phyloP scores from a whole-genome alignment of 2,888 invertebrate genomes.

The Nemurella pictetii region DNA sequence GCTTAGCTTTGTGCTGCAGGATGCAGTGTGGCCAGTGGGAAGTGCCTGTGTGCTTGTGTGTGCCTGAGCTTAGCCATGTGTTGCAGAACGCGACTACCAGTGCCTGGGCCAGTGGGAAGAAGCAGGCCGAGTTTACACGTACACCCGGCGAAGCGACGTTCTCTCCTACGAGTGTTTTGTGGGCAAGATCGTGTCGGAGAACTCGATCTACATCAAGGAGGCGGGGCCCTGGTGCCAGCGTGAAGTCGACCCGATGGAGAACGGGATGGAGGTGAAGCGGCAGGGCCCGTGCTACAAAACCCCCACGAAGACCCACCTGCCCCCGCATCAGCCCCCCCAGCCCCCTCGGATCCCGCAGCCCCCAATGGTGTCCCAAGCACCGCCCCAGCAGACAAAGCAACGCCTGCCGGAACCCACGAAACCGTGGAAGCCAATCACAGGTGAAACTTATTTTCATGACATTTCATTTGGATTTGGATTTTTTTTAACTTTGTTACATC shows the following conservation, averaged over 20 bases:
- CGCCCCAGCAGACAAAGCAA: slow-evolving; percentile 23
- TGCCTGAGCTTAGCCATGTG: neutral
- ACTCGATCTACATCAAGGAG: slow-evolving; percentile 67
- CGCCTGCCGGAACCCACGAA: slow-evolving; percentile 38
- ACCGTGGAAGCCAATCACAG: slow-evolving; percentile 42
- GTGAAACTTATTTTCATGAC: too few relatives aligned
- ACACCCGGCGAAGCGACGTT: slow-evolving; percentile 65
- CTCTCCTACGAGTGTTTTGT: slow-evolving; percentile 68
- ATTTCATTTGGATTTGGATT: too few relatives aligned
- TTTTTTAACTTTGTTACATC: too few relatives aligned
- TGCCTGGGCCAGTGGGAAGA: slow-evolving; percentile 70
- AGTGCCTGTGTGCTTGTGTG: too few relatives aligned
- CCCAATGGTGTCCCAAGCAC: neutral
- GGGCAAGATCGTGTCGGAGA: slow-evolving; percentile 60
- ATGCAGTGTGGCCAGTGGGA: too few relatives aligned
- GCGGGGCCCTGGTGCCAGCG: slow-evolving; percentile 67
- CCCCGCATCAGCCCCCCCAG: neutral
- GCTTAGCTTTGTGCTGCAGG: too few relatives aligned
- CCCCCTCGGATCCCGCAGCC: neutral
- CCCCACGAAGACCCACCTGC: too few relatives aligned
- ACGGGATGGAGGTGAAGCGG: slow-evolving; percentile 65
- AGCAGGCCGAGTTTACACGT: slow-evolving; percentile 63
- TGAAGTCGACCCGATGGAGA: slow-evolving; percentile 59
- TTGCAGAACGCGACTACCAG: slow-evolving; percentile 63
- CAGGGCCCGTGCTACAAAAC: slow-evolving; percentile 49